phyloP scores from a whole-genome alignment of 1,140 invertebrate genomes.

The Calephelis virginiensis region DNA sequence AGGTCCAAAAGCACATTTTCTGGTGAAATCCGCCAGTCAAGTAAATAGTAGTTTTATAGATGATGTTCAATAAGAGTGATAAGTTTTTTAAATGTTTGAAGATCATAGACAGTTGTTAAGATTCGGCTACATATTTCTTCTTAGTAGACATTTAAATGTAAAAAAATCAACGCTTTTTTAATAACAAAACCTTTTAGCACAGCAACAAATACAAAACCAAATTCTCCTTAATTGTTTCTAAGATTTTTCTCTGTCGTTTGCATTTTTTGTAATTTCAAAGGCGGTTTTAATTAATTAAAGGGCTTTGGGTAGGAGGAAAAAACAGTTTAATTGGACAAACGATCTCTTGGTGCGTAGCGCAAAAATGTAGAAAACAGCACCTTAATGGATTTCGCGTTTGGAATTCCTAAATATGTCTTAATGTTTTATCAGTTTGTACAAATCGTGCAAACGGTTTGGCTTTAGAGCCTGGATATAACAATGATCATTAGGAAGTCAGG shows the following conservation, averaged over 20 bases:
- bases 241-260: slow-evolving; percentile 9
- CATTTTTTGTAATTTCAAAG: slow-evolving; percentile 8
- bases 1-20: too few relatives aligned
- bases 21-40: too few relatives aligned
- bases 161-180: neutral
- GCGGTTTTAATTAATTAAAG: slow-evolving; percentile 14
- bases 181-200: slow-evolving; percentile 3
- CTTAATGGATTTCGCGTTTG: neutral
- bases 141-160: neutral
- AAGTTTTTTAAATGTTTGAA: too few relatives aligned
- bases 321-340: slow-evolving; percentile 14
- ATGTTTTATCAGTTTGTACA: neutral
- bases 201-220: slow-evolving; percentile 5
- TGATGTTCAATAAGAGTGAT: too few relatives aligned
- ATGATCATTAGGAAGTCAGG: too few relatives aligned
- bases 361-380: neutral
- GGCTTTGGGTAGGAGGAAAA: slow-evolving; percentile 3
- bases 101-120: too few relatives aligned
- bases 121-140: neutral
- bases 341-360: neutral
- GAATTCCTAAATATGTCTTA: neutral
- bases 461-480: too few relatives aligned
- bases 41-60: too few relatives aligned
- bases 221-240: slow-evolving; percentile 6
- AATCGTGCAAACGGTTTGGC: neutral